A percentile compares a stretch with the other conserved stretches of the same genome.
Evolutionary conservation across 2,888 invertebrate species (phyloP).

Genomic region (Malachius bipustulatus): DNA sequence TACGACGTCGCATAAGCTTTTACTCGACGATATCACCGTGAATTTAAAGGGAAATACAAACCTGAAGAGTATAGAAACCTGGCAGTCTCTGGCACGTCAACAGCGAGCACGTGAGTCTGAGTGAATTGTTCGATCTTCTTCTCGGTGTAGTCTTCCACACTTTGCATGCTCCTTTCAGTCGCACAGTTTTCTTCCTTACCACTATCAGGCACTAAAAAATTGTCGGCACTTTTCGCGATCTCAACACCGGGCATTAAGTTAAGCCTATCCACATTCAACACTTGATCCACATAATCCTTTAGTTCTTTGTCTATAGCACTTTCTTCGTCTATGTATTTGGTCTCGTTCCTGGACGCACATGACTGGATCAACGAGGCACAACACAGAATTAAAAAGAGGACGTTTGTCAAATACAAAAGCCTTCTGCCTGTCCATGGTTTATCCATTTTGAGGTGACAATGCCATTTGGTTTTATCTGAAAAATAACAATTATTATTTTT

Average conservation of each 20-base stretch:
- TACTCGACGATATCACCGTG: no score
- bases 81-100: constrained; percentile 56
- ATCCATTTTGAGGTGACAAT: constrained; percentile 24
- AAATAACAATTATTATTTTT: constrained; percentile 4
- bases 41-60: no score
- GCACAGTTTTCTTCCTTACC: constrained; percentile 27
- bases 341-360: constrained; percentile 17
- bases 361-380: constrained; percentile 19
- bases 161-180: constrained; percentile 36
- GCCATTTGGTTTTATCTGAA: constrained; percentile 21
- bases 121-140: constrained; percentile 48
- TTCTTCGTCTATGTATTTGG: constrained; percentile 18
- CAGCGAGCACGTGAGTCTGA: constrained; percentile 48
- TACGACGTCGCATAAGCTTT: no score
- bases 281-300: constrained; percentile 45
- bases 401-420: constrained; percentile 22
- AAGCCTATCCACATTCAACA: constrained; percentile 43
- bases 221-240: constrained; percentile 33
- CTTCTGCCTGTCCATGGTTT: constrained; percentile 25
- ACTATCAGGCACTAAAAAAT: constrained; percentile 8
- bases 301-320: constrained; percentile 41
- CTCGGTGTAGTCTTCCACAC: constrained; percentile 43
- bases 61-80: constrained; percentile 43
- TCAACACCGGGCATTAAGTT: constrained; percentile 48
- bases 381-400: constrained; percentile 20